These are phyloP conservation scores for Mustela nigripes DNA, from an alignment of 2,113 vertebrate genomes.

Conservation along the genomic window DNA sequence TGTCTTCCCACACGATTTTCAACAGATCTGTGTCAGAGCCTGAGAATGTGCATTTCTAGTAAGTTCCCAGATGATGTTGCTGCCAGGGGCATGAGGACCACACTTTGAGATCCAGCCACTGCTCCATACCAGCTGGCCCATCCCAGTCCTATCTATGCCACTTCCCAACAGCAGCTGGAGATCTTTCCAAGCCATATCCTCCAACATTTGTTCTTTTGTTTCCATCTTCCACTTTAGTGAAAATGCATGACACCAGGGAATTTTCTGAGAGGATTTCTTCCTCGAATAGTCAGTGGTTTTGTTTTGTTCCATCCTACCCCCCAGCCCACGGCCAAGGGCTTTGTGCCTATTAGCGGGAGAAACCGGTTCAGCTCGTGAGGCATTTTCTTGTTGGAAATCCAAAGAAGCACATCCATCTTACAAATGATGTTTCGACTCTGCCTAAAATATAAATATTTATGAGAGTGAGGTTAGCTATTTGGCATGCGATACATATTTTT, in stretches of 20 bases:
- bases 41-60: background rate
- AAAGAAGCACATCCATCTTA: constrained; percentile 75
- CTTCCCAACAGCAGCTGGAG: background rate
- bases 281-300: background rate
- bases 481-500: constrained; percentile 75
- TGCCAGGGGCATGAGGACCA: fast-evolving
- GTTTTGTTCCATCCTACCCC: background rate
- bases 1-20: fast-evolving
- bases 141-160: background rate
- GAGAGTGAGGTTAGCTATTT: constrained; percentile 77
- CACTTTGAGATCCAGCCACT: too few species aligned
- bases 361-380: background rate
- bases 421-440: constrained; percentile 78
- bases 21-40: background rate
- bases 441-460: constrained; percentile 82
- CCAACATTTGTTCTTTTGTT: background rate
- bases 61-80: background rate
- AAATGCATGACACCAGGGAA: background rate
- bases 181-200: background rate
- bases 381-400: constrained; percentile 68
- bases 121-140: fast-evolving
- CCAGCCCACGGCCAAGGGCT: background rate
- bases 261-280: background rate
- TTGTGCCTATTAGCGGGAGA: constrained; percentile 1
- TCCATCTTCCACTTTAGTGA: background rate